These are phyloP conservation scores for Sebastes taczanowskii DNA, from an alignment of 2,797 vertebrate species.

Conservation along the genomic window DNA sequence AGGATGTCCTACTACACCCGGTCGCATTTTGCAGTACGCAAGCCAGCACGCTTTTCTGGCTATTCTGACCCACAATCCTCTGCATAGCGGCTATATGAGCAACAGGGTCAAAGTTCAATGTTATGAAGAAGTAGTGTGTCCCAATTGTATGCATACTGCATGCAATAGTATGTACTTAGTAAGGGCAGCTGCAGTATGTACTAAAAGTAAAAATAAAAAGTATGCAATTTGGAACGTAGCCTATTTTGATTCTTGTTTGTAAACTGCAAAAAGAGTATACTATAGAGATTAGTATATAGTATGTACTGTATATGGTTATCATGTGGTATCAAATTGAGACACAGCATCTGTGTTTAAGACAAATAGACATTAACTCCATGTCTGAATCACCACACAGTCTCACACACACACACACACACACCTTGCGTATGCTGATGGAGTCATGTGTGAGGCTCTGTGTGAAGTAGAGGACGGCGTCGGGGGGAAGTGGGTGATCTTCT, in stretches of 20 bases:
- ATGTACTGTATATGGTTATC: accelerated
- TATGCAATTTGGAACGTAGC: too few species aligned
- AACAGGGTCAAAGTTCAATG: too few species aligned
- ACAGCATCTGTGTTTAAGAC: not conserved
- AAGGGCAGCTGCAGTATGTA: too few species aligned
- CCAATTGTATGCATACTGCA: too few species aligned
- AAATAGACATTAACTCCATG: not conserved
- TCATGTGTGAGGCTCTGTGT: slow-evolving; percentile 94
- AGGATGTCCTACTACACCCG: too few species aligned
- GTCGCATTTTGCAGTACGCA: too few species aligned
- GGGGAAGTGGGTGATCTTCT: slow-evolving; percentile 91
- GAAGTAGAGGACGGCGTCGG: slow-evolving; percentile 90
- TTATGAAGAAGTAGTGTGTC: too few species aligned
- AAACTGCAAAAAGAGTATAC: not conserved
- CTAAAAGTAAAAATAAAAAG: too few species aligned
- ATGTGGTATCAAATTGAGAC: not conserved
- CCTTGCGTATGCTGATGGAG: slow-evolving; percentile 95
- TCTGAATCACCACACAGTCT: not conserved
- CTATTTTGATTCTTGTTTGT: not conserved
- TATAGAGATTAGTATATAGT: not conserved
- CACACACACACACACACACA: not conserved
- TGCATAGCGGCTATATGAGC: accelerated
- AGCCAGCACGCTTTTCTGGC: too few species aligned
- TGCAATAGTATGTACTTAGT: too few species aligned
- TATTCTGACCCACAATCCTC: too few species aligned